These are phyloP conservation scores for Elgonia sp. DNA, from an alignment of 2,888 invertebrate species.

Conservation along the genomic window DNA sequence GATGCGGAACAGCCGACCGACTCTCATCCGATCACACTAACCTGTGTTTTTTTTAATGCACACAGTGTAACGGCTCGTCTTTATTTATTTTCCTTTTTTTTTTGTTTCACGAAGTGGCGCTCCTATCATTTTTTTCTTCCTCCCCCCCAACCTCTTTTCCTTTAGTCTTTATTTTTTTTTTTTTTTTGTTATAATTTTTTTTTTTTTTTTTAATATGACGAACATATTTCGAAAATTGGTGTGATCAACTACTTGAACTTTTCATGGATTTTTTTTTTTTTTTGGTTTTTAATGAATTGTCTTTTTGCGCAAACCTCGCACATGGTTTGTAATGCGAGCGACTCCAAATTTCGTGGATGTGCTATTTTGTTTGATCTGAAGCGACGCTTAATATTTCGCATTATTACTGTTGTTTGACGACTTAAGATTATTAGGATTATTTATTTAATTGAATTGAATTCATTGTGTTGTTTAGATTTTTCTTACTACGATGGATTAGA, in stretches of 20 bases:
- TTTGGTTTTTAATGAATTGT: slow-evolving; percentile 21
- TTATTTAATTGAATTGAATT: slow-evolving; percentile 54
- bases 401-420: slow-evolving; percentile 66
- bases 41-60: no score
- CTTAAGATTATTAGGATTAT: slow-evolving; percentile 59
- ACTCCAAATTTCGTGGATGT: slow-evolving; percentile 61
- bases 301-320: slow-evolving; percentile 68
- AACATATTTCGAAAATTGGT: slow-evolving; percentile 40
- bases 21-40: no score
- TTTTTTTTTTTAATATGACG: slow-evolving; percentile 11
- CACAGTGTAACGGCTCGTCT: no score
- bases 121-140: no score
- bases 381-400: slow-evolving; percentile 62
- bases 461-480: slow-evolving; percentile 55
- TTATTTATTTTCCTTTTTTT: slow-evolving; percentile 66
- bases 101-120: no score
- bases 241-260: slow-evolving; percentile 26
- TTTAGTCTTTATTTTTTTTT: no score
- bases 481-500: slow-evolving; percentile 50
- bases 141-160: no score
- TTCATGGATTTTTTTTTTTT: slow-evolving; percentile 16
- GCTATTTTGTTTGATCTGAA: slow-evolving; percentile 76
- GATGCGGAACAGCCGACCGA: no score
- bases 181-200: no score
- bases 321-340: slow-evolving; percentile 15